Evolutionary conservation across 2,797 vertebrate species (phyloP).

Genomic region (Lepilemur ruficaudatus): DNA sequence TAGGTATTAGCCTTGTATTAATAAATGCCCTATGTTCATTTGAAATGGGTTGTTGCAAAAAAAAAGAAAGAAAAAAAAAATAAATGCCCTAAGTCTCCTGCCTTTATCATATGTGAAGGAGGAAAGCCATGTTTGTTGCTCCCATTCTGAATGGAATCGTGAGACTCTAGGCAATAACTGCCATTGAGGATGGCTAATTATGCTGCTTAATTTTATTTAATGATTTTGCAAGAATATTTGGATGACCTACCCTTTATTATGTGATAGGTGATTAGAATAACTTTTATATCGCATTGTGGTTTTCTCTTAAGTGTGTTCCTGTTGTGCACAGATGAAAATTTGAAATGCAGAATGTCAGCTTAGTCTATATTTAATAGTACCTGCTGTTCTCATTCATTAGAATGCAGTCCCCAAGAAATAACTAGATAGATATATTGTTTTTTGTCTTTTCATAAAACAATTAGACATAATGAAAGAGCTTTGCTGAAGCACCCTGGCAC

Average conservation of each 20-base stretch:
- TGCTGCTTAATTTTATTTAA: slow-evolving; percentile 71
- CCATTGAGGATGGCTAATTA: slow-evolving; percentile 45
- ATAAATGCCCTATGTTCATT: neutral
- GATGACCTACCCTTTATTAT: slow-evolving; percentile 58
- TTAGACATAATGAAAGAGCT: slow-evolving; percentile 57
- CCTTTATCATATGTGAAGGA: neutral
- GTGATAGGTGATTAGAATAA: slow-evolving; percentile 56
- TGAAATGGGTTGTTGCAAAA: too few relatives aligned
- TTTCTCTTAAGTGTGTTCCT: slow-evolving; percentile 28
- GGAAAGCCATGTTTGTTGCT: neutral
- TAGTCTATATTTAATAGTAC: slow-evolving; percentile 52
- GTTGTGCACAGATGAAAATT: slow-evolving; percentile 52
- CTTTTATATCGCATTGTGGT: neutral
- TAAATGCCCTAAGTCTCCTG: neutral
- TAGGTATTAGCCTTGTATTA: neutral
- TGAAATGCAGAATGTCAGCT: neutral
- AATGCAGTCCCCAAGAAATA: slow-evolving; percentile 4
- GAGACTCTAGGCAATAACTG: slow-evolving; percentile 46
- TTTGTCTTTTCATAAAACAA: slow-evolving; percentile 67
- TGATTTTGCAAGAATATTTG: slow-evolving; percentile 64
- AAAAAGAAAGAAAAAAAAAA: too few relatives aligned
- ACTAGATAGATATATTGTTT: slow-evolving; percentile 61
- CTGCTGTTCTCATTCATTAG: slow-evolving; percentile 63
- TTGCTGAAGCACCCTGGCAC: neutral
- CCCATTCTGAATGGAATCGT: slow-evolving; percentile 19